Percentiles rank a stretch among this genome's conserved stretches.
These are phyloP conservation scores for Albula goreensis DNA, from an alignment of 2,113 vertebrate species.

Conservation along the genomic window DNA sequence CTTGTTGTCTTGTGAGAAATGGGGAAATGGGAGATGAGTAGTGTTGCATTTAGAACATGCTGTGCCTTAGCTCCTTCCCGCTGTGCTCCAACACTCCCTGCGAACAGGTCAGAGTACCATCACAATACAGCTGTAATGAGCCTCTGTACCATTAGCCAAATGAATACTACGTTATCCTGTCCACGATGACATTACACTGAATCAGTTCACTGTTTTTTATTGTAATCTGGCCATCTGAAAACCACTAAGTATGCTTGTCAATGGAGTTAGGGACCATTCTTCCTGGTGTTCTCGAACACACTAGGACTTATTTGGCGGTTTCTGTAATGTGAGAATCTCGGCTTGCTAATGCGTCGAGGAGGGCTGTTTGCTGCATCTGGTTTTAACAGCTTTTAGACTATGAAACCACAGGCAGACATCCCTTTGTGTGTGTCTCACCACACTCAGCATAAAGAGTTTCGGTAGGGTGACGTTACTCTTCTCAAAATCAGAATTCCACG, in stretches of 20 bases:
- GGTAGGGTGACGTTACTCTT: neutral
- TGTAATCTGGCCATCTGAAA: slow-evolving; percentile 30
- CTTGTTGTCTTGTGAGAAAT: too few species aligned
- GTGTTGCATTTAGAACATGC: neutral
- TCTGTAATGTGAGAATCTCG: neutral
- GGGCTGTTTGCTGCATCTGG: neutral
- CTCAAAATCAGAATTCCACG: neutral
- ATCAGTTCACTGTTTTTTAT: slow-evolving; percentile 25
- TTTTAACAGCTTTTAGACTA: neutral
- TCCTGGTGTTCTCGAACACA: neutral
- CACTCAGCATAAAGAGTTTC: neutral
- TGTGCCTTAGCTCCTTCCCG: too few species aligned
- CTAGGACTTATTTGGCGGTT: neutral
- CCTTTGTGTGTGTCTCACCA: neutral
- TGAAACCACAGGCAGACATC: slow-evolving; percentile 1
- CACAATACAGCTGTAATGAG: slow-evolving; percentile 13
- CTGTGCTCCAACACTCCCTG: neutral
- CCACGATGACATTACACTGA: slow-evolving; percentile 10
- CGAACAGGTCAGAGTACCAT: neutral
- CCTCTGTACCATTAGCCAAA: slow-evolving; percentile 37
- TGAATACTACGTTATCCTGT: slow-evolving; percentile 33
- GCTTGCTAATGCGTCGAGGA: slow-evolving; percentile 1
- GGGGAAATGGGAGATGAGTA: neutral
- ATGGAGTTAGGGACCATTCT: neutral
- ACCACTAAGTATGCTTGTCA: neutral